Base-by-base conservation (phyloP, 2,113 vertebrate species). In the Gadus macrocephalus region DNA sequence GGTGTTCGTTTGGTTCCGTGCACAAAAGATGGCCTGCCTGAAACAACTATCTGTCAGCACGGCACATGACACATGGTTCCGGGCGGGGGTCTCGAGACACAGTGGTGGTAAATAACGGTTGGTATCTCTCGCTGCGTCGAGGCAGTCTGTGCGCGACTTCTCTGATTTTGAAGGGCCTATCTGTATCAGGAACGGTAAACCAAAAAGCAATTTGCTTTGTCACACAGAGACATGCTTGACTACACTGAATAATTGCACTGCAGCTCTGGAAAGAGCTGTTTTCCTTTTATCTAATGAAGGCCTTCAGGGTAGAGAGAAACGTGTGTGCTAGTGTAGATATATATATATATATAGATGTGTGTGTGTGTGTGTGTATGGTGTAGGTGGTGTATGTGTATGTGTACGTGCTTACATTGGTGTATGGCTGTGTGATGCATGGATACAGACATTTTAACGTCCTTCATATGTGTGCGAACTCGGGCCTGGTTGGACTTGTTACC, bases 151-250 rank as follows among this genome's bases (percentile, higher is more conserved):
- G 86, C 80, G 81, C 75, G 53, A 69, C 82, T 81, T 83, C 83
- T 81, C 77, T 75, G 87, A 88, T 90, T 89, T 83, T 86, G 81
- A 85, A 87, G 88, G 77, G n/a, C 81, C 75, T 76, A 88, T 89
- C 87, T 86, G 84, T 89, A 90, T 90, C 85, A 81, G 85, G 79
- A 90, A 91, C 80, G 86, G 83, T 81, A 91, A 89, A 89, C 85
- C 71, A 73, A 90, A 88, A 90, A 86, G 87, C 86, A 89, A 92
- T 90, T 92, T 91, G 89, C 89, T 87, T 91, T 89, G 90, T 90
- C 89, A 91, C 88, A 91, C 87, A 89, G 77, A 90, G 89, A 86
- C 89, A 91, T 90, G 91, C 87, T 89, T 88, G 86, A 88, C 86
- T 90, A 87, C 86, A 77, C 89, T 88, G 85, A 90, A 90, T 91